Evolutionary conservation across 2,888 invertebrate genomes (phyloP).

Genomic region (Caenorhabditis virilis): DNA sequence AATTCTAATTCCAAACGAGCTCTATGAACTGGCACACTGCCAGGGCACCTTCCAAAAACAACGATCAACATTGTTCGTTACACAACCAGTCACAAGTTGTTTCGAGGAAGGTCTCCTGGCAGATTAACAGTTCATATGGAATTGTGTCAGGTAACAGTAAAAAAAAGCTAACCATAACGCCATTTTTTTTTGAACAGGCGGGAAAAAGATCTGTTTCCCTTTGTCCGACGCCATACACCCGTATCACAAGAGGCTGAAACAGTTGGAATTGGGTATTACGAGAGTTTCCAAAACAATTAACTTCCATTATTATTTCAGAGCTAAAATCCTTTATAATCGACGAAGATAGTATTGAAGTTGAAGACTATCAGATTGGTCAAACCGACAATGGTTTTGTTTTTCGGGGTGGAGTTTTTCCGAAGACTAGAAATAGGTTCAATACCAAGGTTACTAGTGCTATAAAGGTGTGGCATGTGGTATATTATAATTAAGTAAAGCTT

Average conservation of each 20-base stretch:
- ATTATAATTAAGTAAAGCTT: neutral
- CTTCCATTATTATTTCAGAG: constrained; percentile 37
- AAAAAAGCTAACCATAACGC: neutral
- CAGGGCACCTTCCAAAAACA: no score
- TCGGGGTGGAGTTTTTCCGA: constrained; percentile 62
- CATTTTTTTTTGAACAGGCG: constrained; percentile 50
- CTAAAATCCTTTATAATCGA: constrained; percentile 60
- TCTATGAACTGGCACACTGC: no score
- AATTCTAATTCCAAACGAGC: no score
- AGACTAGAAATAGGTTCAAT: constrained; percentile 61
- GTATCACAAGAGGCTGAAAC: constrained; percentile 55
- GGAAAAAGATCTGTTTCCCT: constrained; percentile 62
- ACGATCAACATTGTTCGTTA: no score
- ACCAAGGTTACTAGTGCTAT: constrained; percentile 64
- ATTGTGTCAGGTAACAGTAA: no score
- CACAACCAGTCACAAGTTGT: no score
- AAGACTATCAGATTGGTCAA: constrained; percentile 63
- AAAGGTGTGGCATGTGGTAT: constrained; percentile 47
- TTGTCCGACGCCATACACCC: constrained; percentile 62
- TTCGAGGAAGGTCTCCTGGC: no score
- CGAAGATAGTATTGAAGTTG: constrained; percentile 65
- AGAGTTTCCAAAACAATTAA: neutral
- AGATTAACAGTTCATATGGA: no score
- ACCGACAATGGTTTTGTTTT: constrained; percentile 66
- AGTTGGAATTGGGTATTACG: constrained; percentile 52